These are phyloP conservation scores for Lasioglossum marginatum DNA, from an alignment of 2,888 invertebrate species.

Conservation along the genomic window DNA sequence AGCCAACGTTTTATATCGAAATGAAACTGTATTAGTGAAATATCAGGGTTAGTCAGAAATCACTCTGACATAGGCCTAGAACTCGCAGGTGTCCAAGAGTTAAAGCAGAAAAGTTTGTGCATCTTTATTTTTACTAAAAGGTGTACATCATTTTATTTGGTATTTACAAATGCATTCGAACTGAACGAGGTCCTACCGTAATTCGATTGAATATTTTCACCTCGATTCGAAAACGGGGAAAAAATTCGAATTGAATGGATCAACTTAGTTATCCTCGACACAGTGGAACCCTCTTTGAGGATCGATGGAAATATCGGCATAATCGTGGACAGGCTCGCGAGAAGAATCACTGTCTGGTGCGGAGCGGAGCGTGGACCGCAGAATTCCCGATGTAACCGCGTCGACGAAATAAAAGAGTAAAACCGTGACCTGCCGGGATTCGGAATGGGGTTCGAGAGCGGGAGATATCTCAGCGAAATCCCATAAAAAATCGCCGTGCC, in stretches of 20 bases:
- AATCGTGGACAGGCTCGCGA: background rate
- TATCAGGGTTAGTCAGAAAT: too few relatives aligned
- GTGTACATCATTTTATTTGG: background rate
- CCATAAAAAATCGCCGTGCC: slow-evolving; percentile 23
- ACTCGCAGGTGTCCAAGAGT: too few relatives aligned
- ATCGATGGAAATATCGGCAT: background rate
- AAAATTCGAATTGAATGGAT: background rate
- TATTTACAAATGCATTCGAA: background rate
- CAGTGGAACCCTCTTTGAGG: background rate
- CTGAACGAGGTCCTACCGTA: background rate
- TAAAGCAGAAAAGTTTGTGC: background rate
- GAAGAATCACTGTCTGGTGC: slow-evolving; percentile 1
- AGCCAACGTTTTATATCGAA: too few relatives aligned
- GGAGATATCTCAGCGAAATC: slow-evolving; percentile 10
- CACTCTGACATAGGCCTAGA: too few relatives aligned
- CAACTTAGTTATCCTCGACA: background rate
- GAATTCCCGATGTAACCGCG: slow-evolving; percentile 1
- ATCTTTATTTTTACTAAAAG: background rate
- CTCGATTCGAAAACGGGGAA: background rate
- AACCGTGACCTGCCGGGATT: background rate
- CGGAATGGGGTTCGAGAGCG: background rate
- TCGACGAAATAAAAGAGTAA: slow-evolving; percentile 17
- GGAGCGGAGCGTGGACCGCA: slow-evolving; percentile 1
- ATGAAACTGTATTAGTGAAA: too few relatives aligned
- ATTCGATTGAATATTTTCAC: background rate